Evolutionary conservation across 2,113 vertebrate genomes (phyloP).

Genomic region (Sula dactylatra): DNA sequence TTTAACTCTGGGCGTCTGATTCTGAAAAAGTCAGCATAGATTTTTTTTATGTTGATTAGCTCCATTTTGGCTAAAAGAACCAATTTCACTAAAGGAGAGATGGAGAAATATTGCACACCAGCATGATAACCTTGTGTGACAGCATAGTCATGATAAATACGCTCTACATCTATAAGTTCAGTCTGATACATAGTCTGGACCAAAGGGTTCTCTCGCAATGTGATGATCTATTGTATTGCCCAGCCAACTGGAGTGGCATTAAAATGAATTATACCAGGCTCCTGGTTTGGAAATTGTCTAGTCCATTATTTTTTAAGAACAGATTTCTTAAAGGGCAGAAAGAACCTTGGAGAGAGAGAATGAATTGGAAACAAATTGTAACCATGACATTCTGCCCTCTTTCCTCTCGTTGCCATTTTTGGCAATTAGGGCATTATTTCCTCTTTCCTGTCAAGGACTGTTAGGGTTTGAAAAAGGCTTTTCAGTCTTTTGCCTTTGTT

Average conservation of each 20-base stretch:
- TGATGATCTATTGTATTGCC: constrained; percentile 42
- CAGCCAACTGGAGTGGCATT: constrained; percentile 48
- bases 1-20: neutral
- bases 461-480: neutral
- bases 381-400: neutral
- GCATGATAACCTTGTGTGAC: constrained; percentile 7
- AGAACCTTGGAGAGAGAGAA: constrained; percentile 26
- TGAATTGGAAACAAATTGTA: constrained; percentile 47
- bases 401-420: constrained; percentile 5
- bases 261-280: constrained; percentile 52
- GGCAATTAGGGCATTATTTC: constrained; percentile 40
- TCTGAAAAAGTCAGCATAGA: neutral
- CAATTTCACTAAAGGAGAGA: neutral
- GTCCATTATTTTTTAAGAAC: constrained; percentile 47
- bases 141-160: neutral
- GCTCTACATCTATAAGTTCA: neutral
- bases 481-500: neutral
- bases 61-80: constrained; percentile 9
- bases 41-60: neutral
- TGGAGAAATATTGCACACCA: neutral
- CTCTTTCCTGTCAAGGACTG: neutral
- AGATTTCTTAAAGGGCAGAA: constrained; percentile 35
- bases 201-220: neutral
- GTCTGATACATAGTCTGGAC: constrained; percentile 34
- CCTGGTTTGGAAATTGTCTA: constrained; percentile 45